phyloP scores from a whole-genome alignment of 2,113 vertebrate genomes.

The Centropus unirufus region DNA sequence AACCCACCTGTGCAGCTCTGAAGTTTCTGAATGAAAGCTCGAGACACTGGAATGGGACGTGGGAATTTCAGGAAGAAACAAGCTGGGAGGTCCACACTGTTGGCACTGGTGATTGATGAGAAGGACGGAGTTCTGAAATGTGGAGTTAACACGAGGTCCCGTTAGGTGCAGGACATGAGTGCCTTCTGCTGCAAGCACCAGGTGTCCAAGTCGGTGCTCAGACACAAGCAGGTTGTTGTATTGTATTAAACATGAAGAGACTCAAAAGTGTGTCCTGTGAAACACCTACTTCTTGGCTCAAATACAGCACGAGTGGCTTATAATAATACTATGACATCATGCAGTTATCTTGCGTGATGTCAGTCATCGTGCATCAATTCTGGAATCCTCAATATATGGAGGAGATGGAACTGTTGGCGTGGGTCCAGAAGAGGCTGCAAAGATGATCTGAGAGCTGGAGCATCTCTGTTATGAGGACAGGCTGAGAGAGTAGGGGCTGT shows the following conservation, averaged over 20 bases:
- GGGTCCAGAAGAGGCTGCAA: too few relatives aligned
- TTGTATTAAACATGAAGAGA: background rate
- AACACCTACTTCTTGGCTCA: background rate
- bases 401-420: too few relatives aligned
- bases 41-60: conserved; percentile 90
- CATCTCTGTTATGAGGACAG: too few relatives aligned
- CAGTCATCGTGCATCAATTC: too few relatives aligned
- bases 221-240: background rate
- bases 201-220: background rate
- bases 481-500: too few relatives aligned
- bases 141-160: background rate
- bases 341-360: background rate
- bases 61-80: conserved; percentile 98
- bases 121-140: conserved; percentile 88
- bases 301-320: background rate
- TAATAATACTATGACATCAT: rapidly evolving
- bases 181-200: background rate
- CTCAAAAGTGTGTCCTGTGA: background rate
- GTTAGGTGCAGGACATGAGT: background rate
- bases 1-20: conserved; percentile 88
- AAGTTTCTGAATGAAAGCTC: conserved; percentile 92
- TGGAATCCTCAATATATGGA: too few relatives aligned
- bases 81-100: conserved; percentile 95
- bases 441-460: too few relatives aligned
- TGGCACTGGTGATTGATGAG: conserved; percentile 92